These are phyloP conservation scores for Zaprionus camerounensis DNA, from an alignment of 1,140 invertebrate genomes.

Conservation along the genomic window DNA sequence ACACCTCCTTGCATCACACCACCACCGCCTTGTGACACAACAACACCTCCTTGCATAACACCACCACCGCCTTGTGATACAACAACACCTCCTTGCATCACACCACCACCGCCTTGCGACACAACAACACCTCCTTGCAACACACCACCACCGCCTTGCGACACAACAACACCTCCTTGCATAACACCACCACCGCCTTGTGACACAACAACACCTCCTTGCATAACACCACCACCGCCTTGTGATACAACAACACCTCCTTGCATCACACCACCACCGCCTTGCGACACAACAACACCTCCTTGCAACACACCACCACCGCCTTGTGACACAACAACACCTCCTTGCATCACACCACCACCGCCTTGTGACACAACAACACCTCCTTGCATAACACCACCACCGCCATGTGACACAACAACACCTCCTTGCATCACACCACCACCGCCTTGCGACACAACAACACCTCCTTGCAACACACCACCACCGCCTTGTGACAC, in stretches of 20 bases:
- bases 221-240: constrained; percentile 1
- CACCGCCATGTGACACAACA: background rate
- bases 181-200: constrained; percentile 14
- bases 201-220: background rate
- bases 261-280: background rate
- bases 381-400: background rate
- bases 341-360: background rate
- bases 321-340: background rate
- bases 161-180: constrained; percentile 6
- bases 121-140: background rate
- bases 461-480: background rate
- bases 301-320: constrained; percentile 11
- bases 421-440: background rate
- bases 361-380: constrained; percentile 7
- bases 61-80: constrained; percentile 11
- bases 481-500: background rate
- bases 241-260: background rate
- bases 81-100: background rate
- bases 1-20: background rate
- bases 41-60: constrained; percentile 13
- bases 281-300: constrained; percentile 3
- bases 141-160: background rate
- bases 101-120: background rate
- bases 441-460: background rate
- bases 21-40: background rate